Evolutionary conservation across 2,113 vertebrate genomes (phyloP).

Genomic region (Hippolais icterina): DNA sequence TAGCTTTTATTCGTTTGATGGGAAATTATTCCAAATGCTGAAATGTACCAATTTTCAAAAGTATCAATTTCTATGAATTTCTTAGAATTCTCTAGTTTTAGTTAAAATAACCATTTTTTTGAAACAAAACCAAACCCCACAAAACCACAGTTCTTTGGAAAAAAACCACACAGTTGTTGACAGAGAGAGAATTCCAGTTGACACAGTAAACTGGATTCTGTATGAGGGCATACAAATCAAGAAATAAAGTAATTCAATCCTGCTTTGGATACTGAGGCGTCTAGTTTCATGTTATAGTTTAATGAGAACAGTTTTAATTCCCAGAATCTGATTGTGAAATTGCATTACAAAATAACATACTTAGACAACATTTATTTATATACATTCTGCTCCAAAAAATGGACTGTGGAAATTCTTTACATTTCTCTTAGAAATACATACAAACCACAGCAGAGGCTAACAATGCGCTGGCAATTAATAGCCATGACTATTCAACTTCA

Average conservation of each 20-base stretch:
- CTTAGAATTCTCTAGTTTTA: not conserved
- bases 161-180: not conserved
- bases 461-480: not conserved
- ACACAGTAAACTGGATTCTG: not conserved
- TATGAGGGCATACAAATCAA: not conserved
- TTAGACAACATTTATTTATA: not conserved
- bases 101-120: not conserved
- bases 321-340: not conserved
- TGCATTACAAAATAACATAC: constrained; percentile 17
- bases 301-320: constrained; percentile 12
- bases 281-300: not conserved
- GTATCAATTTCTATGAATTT: not conserved
- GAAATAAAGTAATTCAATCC: not conserved
- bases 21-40: not conserved
- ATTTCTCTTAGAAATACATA: constrained; percentile 46
- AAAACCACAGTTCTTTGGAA: not conserved
- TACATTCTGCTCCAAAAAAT: constrained; percentile 25
- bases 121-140: not conserved
- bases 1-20: not conserved
- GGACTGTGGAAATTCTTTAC: not conserved
- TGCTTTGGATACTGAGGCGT: not conserved
- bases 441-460: constrained; percentile 2
- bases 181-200: not conserved
- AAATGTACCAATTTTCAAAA: not conserved
- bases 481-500: not conserved